These are phyloP conservation scores for Melikaiella ostensackeni DNA, from an alignment of 2,888 invertebrate species.

Conservation along the genomic window DNA sequence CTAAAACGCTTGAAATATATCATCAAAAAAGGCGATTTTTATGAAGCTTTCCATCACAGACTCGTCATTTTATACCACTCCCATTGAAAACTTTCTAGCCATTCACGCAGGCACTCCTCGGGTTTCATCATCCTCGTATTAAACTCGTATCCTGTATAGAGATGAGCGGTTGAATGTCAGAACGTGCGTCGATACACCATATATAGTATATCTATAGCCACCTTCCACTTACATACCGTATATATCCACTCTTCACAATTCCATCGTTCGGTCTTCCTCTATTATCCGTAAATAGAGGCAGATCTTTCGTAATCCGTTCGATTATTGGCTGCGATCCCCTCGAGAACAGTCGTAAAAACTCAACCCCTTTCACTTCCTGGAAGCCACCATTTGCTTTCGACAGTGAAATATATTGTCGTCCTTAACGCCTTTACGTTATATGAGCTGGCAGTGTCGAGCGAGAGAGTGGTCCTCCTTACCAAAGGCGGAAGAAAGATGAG, in stretches of 20 bases:
- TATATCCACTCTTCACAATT: not conserved
- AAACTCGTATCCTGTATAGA: constrained; percentile 27
- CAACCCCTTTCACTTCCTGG: not conserved
- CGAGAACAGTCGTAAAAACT: constrained; percentile 30
- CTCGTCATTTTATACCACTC: constrained; percentile 27
- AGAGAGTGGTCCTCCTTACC: constrained; percentile 51
- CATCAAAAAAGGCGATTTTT: not conserved
- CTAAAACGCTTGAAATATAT: no score
- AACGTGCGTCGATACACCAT: constrained; percentile 19
- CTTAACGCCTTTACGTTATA: constrained; percentile 43
- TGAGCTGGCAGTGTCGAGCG: constrained; percentile 44
- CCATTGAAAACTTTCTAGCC: constrained; percentile 33
- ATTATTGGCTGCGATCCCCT: constrained; percentile 31
- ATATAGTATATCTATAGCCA: constrained; percentile 1
- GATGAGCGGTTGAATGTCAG: not conserved
- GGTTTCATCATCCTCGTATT: constrained; percentile 40
- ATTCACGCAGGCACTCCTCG: constrained; percentile 25
- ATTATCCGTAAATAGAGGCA: constrained; percentile 39
- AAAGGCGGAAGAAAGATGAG: constrained; percentile 57
- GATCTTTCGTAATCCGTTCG: constrained; percentile 37
- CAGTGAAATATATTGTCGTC: constrained; percentile 53
- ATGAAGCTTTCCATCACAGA: constrained; percentile 13
- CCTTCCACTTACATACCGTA: not conserved
- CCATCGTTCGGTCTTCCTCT: constrained; percentile 23
- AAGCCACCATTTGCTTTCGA: constrained; percentile 35